Percentiles rank a stretch among this genome's conserved stretches.
Evolutionary conservation across 2,797 vertebrate species (phyloP).

Genomic region (Microctenopoma stevenorrisi): DNA sequence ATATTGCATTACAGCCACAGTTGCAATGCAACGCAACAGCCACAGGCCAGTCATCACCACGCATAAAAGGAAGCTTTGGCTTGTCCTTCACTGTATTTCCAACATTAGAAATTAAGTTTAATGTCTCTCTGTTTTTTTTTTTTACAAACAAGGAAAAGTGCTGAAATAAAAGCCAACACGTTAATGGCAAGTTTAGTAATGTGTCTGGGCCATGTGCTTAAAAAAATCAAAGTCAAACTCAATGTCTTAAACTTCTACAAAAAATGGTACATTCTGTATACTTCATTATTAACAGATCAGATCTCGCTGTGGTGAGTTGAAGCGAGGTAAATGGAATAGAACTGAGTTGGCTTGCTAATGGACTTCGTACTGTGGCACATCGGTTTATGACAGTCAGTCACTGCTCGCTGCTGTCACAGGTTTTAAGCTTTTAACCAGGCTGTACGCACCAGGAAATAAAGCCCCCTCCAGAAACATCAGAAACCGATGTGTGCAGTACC

Average conservation of each 20-base stretch:
- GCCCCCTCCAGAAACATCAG: conserved; percentile 42
- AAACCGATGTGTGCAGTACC: conserved; percentile 40
- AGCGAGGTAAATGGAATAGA: conserved; percentile 92
- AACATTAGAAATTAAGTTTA: conserved; percentile 22
- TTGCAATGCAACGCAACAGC: conserved; percentile 22
- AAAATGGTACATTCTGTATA: conserved; percentile 24
- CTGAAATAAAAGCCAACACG: conserved; percentile 35
- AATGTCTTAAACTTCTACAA: conserved; percentile 34
- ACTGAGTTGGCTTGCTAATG: conserved; percentile 87
- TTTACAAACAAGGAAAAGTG: conserved; percentile 40
- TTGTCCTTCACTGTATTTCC: conserved; percentile 24
- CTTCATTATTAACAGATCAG: conserved; percentile 53
- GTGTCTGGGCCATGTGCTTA: conserved; percentile 32
- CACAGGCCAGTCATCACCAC: conserved; percentile 12
- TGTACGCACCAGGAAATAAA: conserved; percentile 42
- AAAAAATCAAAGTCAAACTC: conserved; percentile 46
- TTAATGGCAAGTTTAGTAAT: conserved; percentile 50
- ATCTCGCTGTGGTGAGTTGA: conserved; percentile 56
- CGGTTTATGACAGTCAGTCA: conserved; percentile 53
- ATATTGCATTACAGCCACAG: background rate
- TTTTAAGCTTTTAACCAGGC: conserved; percentile 64
- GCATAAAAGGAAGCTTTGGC: conserved; percentile 20
- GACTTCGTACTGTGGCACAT: conserved; percentile 50
- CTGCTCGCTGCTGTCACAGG: conserved; percentile 50
- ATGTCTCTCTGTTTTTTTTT: background rate